Evolutionary conservation across 2,113 vertebrate genomes (phyloP).

Genomic region (Melanocharis versteri): DNA sequence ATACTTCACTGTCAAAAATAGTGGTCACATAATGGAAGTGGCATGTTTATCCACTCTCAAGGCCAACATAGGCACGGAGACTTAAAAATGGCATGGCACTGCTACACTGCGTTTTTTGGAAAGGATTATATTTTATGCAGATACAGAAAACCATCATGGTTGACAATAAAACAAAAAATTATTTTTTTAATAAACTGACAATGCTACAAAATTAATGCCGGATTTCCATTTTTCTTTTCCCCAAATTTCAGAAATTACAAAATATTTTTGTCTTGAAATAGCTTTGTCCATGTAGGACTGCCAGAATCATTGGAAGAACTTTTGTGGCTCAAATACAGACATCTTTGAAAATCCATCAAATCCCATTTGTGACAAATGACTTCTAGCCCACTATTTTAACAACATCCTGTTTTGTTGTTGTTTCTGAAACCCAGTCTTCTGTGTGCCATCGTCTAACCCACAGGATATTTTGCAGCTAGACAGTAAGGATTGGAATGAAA

Average conservation of each 20-base stretch:
- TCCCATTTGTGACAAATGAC: neutral
- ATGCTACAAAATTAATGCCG: neutral
- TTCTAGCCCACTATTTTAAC: neutral
- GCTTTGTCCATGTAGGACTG: neutral
- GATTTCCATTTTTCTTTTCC: neutral
- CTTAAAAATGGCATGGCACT: neutral
- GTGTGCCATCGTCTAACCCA: neutral
- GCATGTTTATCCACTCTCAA: conserved; percentile 31
- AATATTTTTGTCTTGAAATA: neutral
- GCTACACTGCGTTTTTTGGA: neutral
- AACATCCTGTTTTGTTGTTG: neutral
- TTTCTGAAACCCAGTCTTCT: neutral
- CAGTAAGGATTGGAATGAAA: neutral
- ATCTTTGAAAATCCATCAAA: neutral
- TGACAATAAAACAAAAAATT: neutral
- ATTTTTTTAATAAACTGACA: neutral
- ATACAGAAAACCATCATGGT: neutral
- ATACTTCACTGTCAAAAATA: conserved; percentile 55
- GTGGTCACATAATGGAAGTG: conserved; percentile 44
- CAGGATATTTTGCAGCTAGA: neutral
- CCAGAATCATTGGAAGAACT: neutral
- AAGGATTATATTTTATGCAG: neutral
- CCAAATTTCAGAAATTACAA: neutral
- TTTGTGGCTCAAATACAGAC: neutral
- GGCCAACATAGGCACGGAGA: neutral